Evolutionary conservation across 1,140 invertebrate species (phyloP).

Genomic region (Drosophila micromelanica): DNA sequence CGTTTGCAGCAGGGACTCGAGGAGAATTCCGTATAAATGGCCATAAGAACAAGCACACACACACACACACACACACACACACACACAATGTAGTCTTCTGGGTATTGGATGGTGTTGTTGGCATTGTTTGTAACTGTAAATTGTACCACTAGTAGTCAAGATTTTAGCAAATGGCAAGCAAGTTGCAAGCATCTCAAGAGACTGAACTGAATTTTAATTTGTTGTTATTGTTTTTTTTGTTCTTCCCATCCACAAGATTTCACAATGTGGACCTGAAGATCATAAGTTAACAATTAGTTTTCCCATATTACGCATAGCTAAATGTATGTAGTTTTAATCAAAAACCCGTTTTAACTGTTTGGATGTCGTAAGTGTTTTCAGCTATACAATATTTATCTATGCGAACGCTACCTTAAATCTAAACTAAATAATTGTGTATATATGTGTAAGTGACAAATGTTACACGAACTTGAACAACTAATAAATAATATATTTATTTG

Average conservation of each 20-base stretch:
- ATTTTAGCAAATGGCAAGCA: slow-evolving; percentile 61
- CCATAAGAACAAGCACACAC: neutral
- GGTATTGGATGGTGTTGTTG: slow-evolving; percentile 22
- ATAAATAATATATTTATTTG: slow-evolving; percentile 74
- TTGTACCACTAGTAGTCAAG: slow-evolving; percentile 44
- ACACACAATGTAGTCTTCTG: slow-evolving; percentile 20
- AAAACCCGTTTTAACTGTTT: slow-evolving; percentile 56
- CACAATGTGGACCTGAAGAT: slow-evolving; percentile 8
- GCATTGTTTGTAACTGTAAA: slow-evolving; percentile 26
- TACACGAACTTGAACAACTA: slow-evolving; percentile 37
- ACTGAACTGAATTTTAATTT: slow-evolving; percentile 70
- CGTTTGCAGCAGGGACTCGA: slow-evolving; percentile 72
- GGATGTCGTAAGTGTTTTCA: slow-evolving; percentile 52
- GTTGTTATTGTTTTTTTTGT: slow-evolving; percentile 23
- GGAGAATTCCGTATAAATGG: slow-evolving; percentile 72
- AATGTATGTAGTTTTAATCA: slow-evolving; percentile 8
- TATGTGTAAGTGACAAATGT: slow-evolving; percentile 21
- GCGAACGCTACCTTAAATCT: slow-evolving; percentile 3
- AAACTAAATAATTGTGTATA: slow-evolving; percentile 13
- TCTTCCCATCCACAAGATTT: neutral
- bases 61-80: neutral
- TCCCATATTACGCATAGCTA: slow-evolving; percentile 27
- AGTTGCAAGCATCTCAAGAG: slow-evolving; percentile 70
- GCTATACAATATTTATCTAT: neutral
- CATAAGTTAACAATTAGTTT: slow-evolving; percentile 28